Evolutionary conservation across 1,140 invertebrate genomes (phyloP).

Genomic region (Apocrypta bakeri): DNA sequence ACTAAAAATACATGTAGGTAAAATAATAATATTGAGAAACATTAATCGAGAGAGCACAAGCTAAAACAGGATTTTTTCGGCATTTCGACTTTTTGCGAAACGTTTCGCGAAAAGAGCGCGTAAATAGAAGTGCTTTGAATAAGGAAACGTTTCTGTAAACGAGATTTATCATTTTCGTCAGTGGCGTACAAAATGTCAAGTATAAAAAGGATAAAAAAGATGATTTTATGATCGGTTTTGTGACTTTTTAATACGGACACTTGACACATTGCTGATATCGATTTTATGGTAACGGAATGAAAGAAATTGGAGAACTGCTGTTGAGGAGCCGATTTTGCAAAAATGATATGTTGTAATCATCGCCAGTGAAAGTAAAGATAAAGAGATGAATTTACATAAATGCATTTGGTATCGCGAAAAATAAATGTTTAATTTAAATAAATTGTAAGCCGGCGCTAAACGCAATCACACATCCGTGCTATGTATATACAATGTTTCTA

Average conservation of each 20-base stretch:
- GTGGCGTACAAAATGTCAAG: background rate
- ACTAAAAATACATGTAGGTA: too few relatives aligned
- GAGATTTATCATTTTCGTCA: background rate
- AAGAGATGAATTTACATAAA: background rate
- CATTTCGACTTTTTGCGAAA: constrained; percentile 8
- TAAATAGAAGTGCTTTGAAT: background rate
- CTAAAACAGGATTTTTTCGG: background rate
- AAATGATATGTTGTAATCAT: background rate
- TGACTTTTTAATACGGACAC: too few relatives aligned
- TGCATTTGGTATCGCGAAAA: too few relatives aligned
- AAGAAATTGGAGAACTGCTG: background rate
- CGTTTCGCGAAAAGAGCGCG: background rate
- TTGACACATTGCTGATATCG: background rate
- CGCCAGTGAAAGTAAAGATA: background rate
- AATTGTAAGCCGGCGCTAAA: too few relatives aligned
- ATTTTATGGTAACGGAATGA: background rate
- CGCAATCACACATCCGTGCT: too few relatives aligned
- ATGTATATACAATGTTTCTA: too few relatives aligned
- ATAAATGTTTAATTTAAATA: too few relatives aligned
- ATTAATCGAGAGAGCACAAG: too few relatives aligned
- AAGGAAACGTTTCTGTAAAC: background rate
- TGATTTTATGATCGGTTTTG: too few relatives aligned
- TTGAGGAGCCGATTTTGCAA: background rate
- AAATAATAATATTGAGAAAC: too few relatives aligned
- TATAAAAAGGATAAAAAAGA: background rate